Evolutionary conservation across 2,888 invertebrate genomes (phyloP).

Genomic region (Ctenicera cuprea): DNA sequence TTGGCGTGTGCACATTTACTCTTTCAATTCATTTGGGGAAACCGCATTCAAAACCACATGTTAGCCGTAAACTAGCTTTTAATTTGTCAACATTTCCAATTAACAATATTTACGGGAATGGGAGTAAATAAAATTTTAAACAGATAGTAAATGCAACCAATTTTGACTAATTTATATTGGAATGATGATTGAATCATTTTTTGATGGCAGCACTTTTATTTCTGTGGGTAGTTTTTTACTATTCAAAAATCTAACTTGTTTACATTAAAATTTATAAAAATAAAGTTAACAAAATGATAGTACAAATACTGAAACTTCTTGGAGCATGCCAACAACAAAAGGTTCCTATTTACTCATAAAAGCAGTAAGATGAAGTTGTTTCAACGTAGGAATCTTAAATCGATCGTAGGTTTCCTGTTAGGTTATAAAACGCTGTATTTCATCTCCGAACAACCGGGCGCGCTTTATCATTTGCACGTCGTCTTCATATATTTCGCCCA

Average conservation of each 20-base stretch:
- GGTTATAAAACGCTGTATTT: slow-evolving; percentile 8
- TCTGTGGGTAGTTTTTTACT: too few relatives aligned
- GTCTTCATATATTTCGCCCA: slow-evolving; percentile 14
- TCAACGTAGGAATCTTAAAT: background rate
- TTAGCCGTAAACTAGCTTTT: slow-evolving; percentile 13
- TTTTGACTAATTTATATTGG: background rate
- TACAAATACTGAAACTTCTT: too few relatives aligned
- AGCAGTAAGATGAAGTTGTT: too few relatives aligned
- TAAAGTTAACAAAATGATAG: too few relatives aligned
- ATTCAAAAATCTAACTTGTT: too few relatives aligned
- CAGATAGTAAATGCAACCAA: background rate
- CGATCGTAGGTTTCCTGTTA: background rate
- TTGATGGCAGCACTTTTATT: too few relatives aligned
- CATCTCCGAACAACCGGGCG: background rate
- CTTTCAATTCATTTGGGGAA: slow-evolving; percentile 18
- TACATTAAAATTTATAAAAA: too few relatives aligned
- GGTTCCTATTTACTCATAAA: too few relatives aligned
- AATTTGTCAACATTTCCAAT: slow-evolving; percentile 17
- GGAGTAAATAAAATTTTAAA: slow-evolving; percentile 5
- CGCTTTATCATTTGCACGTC: slow-evolving; percentile 25
- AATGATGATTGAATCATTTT: too few relatives aligned
- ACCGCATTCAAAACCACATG: slow-evolving; percentile 32
- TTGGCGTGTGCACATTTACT: background rate
- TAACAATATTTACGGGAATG: background rate
- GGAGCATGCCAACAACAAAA: too few relatives aligned